Evolutionary conservation across 2,113 vertebrate species (phyloP).

Genomic region (Corvus moneduloides): DNA sequence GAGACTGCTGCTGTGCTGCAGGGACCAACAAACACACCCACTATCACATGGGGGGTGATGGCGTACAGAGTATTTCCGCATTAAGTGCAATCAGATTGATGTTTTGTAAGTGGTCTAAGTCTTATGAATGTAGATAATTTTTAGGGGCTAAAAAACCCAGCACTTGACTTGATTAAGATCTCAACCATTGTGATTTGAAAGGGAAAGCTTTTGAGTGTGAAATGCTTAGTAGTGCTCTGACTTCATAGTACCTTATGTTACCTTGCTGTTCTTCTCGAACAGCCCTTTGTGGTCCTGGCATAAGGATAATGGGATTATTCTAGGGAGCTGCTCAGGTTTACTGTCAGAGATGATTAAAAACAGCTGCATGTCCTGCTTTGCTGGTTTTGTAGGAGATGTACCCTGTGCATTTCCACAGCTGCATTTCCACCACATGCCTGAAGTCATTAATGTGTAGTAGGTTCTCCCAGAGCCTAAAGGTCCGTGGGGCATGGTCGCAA

Average conservation of each 20-base stretch:
- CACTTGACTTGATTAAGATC: not conserved
- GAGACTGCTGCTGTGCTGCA: fast-evolving
- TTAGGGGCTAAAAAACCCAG: not conserved
- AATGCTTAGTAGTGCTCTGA: not conserved
- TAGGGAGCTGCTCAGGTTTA: not conserved
- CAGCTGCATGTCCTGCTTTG: fast-evolving
- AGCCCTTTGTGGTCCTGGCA: not conserved
- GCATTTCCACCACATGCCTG: fast-evolving
- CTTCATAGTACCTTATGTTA: not conserved
- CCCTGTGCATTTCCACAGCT: fast-evolving
- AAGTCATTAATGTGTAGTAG: not conserved
- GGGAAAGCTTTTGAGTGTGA: not conserved
- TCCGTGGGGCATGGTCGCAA: not conserved
- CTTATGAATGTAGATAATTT: not conserved
- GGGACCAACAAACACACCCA: no score
- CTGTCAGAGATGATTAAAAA: not conserved
- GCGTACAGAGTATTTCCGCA: not conserved
- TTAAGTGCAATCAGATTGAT: not conserved
- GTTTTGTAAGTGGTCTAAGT: not conserved
- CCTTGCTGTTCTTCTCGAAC: not conserved
- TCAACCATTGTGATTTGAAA: not conserved
- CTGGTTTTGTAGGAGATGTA: fast-evolving
- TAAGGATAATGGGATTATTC: not conserved
- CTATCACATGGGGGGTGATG: fast-evolving
- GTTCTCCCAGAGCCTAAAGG: not conserved